Conservation (phyloP, 1,140 invertebrate species). For the Pomacea maculata region DNA sequence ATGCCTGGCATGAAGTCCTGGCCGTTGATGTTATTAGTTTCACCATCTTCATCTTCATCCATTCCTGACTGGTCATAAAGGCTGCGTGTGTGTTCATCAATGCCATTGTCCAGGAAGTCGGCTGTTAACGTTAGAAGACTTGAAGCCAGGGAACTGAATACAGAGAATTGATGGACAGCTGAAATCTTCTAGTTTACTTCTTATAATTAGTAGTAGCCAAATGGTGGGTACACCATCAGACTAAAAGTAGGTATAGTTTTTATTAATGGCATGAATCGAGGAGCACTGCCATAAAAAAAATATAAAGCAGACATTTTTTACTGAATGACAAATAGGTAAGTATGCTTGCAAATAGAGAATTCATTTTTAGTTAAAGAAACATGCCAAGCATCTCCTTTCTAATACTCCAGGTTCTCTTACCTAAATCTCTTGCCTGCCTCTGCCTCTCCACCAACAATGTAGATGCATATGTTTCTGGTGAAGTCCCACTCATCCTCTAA, state of each 20-base stretch:
- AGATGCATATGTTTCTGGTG: slow-evolving; percentile 75
- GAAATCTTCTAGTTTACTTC: no score
- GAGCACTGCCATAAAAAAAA: no score
- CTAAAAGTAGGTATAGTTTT: no score
- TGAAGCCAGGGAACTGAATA: slow-evolving; percentile 64
- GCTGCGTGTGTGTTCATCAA: slow-evolving; percentile 67
- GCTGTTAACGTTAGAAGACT: slow-evolving; percentile 68
- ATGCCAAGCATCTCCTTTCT: no score
- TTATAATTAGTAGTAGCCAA: no score
- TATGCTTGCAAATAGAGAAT: no score
- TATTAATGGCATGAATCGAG: no score
- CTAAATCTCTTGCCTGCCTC: slow-evolving; percentile 77
- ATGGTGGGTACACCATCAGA: no score
- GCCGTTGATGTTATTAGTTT: slow-evolving; percentile 1
- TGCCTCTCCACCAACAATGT: slow-evolving; percentile 76
- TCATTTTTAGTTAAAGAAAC: no score
- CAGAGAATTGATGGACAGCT: background rate
- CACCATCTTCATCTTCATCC: slow-evolving; percentile 31
- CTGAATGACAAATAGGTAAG: no score
- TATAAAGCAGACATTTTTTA: no score
- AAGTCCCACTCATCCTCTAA: slow-evolving; percentile 86
- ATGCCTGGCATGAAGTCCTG: slow-evolving; percentile 3
- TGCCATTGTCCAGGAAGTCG: slow-evolving; percentile 67
- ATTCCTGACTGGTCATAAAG: slow-evolving; percentile 55
- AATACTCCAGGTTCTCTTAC: slow-evolving; percentile 45